These are phyloP conservation scores for Littorina saxatilis DNA, from an alignment of 1,140 invertebrate genomes.

Conservation along the genomic window DNA sequence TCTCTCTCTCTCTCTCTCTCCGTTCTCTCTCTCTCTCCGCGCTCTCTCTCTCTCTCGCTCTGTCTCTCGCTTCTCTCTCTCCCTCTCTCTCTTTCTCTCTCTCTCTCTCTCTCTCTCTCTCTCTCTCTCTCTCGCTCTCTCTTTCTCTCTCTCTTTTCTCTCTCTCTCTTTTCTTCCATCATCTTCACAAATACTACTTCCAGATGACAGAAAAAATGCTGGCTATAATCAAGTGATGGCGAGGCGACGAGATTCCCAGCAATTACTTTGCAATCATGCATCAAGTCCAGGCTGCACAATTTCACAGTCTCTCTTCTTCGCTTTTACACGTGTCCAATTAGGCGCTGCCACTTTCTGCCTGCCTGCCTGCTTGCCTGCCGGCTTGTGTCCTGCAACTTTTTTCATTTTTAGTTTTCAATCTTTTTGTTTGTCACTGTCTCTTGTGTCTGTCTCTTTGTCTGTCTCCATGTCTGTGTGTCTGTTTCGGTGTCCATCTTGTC, in stretches of 20 bases:
- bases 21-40: no score
- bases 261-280: slow-evolving; percentile 4
- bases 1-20: no score
- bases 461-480: no score
- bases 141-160: neutral
- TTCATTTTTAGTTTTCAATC: no score
- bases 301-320: neutral
- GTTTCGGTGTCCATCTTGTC: no score
- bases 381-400: no score
- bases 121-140: neutral
- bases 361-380: neutral
- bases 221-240: neutral
- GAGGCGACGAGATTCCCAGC: neutral
- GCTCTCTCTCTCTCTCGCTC: no score
- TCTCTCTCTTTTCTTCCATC: neutral
- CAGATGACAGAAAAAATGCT: neutral
- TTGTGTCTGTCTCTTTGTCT: no score
- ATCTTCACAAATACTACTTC: no score
- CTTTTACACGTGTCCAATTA: slow-evolving; percentile 21
- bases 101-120: slow-evolving; percentile 4
- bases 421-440: no score
- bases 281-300: neutral
- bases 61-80: neutral
- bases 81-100: slow-evolving; percentile 1
- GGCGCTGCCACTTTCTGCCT: neutral